A percentile compares a stretch with the other conserved stretches of the same genome.
phyloP scores from a whole-genome alignment of 2,113 vertebrate genomes.

The Eulacestoma nigropectus region DNA sequence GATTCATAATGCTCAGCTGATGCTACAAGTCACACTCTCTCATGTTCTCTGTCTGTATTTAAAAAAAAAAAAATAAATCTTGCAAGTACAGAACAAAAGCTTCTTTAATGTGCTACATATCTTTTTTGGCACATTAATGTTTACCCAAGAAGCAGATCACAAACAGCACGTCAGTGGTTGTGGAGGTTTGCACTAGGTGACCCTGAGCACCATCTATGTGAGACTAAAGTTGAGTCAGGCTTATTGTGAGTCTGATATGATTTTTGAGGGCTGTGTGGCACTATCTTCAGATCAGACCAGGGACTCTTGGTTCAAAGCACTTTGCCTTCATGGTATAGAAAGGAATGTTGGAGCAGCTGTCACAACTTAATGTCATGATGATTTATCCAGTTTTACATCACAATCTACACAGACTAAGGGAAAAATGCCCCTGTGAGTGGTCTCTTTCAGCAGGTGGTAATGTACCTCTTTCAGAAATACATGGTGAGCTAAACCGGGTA shows the following conservation, averaged over 20 bases:
- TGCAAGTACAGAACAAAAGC: neutral
- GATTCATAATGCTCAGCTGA: neutral
- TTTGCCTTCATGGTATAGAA: neutral
- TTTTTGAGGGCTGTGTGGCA: neutral
- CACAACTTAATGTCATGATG: neutral
- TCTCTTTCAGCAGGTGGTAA: neutral
- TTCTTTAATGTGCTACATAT: accelerated
- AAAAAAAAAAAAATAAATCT: neutral
- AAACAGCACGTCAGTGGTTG: neutral
- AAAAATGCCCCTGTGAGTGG: neutral
- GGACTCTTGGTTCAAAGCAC: neutral
- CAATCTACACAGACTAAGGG: neutral
- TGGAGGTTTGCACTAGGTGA: neutral
- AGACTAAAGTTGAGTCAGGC: neutral
- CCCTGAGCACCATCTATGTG: neutral
- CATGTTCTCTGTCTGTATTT: neutral
- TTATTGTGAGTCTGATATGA: neutral
- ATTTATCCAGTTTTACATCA: neutral
- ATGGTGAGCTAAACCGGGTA: neutral
- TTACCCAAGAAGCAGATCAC: neutral
- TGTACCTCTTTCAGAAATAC: neutral
- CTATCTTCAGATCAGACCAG: neutral
- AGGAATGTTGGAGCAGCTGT: neutral
- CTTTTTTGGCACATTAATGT: neutral
- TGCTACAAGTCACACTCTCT: neutral